Conservation (phyloP, 2,888 invertebrate species). For the Sialis fuliginosa region DNA sequence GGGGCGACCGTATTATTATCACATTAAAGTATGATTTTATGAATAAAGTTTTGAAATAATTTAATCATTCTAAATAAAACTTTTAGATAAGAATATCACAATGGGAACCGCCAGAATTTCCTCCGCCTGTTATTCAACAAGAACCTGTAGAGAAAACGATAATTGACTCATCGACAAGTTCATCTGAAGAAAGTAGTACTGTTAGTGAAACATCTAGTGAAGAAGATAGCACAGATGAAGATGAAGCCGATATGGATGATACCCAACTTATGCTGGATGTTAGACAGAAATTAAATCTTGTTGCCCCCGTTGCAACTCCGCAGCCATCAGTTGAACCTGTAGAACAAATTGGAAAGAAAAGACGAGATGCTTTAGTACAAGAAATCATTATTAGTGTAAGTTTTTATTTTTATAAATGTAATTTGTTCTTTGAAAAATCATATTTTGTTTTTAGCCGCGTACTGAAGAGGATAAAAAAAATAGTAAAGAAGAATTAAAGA, state of each 20-base stretch:
- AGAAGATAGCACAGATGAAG: conserved; percentile 25
- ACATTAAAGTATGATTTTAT: conserved; percentile 33
- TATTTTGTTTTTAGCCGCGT: conserved; percentile 40
- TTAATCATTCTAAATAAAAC: no score
- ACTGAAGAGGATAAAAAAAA: conserved; percentile 60
- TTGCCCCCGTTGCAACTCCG: conserved; percentile 7
- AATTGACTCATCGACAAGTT: conserved; percentile 8
- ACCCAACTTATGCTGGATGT: conserved; percentile 22
- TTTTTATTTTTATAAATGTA: conserved; percentile 12
- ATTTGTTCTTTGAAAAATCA: conserved; percentile 3
- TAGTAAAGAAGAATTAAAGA: conserved; percentile 49
- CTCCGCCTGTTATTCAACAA: conserved; percentile 16
- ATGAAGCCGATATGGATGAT: conserved; percentile 25
- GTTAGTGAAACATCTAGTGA: conserved; percentile 28
- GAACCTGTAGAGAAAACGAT: not conserved
- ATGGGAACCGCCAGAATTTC: conserved; percentile 52
- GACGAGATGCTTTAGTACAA: conserved; percentile 37
- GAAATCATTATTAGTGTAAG: conserved; percentile 48
- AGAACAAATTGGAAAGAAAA: conserved; percentile 20
- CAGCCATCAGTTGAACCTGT: not conserved
- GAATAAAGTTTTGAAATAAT: no score
- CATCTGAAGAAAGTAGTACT: conserved; percentile 23
- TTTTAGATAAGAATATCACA: conserved; percentile 44
- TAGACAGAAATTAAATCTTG: conserved; percentile 19
- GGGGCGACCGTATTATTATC: conserved; percentile 84